phyloP scores from a whole-genome alignment of 2,888 invertebrate species.

The Ceriagrion tenellum region DNA sequence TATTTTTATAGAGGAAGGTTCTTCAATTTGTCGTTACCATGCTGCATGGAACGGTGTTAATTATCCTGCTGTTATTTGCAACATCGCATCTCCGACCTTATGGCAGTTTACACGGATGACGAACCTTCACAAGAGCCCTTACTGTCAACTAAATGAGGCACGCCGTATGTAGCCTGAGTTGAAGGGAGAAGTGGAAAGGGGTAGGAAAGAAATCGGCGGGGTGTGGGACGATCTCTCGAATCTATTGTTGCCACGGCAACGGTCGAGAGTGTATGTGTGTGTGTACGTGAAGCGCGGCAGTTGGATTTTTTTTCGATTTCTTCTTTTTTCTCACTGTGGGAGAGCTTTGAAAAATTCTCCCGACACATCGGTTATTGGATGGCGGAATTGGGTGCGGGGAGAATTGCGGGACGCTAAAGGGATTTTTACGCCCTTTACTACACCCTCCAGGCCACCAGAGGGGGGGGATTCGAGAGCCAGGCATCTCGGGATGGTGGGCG shows the following conservation, averaged over 20 bases:
- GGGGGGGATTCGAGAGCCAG: too few species aligned
- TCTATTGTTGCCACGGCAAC: constrained; percentile 12
- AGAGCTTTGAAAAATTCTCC: background rate
- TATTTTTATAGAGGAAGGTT: too few species aligned
- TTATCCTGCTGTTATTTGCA: too few species aligned
- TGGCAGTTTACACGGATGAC: too few species aligned
- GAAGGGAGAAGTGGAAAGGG: too few species aligned
- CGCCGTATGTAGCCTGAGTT: too few species aligned
- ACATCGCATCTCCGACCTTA: too few species aligned
- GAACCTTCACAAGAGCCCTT: too few species aligned
- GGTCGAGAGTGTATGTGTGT: background rate
- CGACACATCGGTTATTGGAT: constrained; percentile 4
- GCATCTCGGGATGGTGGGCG: background rate
- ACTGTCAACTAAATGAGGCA: too few species aligned
- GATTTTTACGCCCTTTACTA: background rate
- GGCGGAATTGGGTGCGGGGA: background rate
- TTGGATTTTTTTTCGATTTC: background rate
- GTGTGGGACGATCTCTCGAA: background rate
- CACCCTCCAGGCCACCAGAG: background rate
- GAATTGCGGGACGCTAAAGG: background rate
- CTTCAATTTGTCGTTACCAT: too few species aligned
- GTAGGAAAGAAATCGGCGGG: background rate
- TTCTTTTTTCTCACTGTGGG: background rate
- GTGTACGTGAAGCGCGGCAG: background rate
- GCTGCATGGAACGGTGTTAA: too few species aligned